Evolutionary conservation across 2,888 invertebrate genomes (phyloP), one percentile per base, ranked within the genome.

Genomic region (Eupithecia exiguata): DNA sequence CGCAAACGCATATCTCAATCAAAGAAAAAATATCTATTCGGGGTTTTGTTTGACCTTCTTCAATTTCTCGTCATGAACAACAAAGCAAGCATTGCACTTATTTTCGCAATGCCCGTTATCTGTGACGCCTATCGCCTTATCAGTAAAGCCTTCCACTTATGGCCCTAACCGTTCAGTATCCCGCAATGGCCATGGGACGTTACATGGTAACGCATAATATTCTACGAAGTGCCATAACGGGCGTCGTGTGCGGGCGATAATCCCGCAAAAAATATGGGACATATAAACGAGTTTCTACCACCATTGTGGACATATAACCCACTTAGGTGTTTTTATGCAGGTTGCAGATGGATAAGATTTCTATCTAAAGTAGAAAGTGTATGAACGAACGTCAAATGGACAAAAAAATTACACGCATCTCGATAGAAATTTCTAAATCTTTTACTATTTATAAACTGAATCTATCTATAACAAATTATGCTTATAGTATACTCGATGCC

Each of bases 191-290:
- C 75, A 76, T 79, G 79, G 75, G 76, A 77, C 71, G 76, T 77
- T 74, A 75, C 75, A 74, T 68, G 75, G 71, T 74, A 76, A 74
- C 2, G 30, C 4, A 73, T 77, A 77, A 73, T 65, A 72, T 70
- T 69, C 70, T 40, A 61, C 30, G 69, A 74, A 75, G 76, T 77
- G 71, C 71, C 75, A 70, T 82, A 82, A 79, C 70, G 78, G 73
- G 77, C 82, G 53, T 78, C 86, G 84, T 87, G 87, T 86, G 87
- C 72, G 86, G 86, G 75, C 77, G 86, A 84, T 83, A 84, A 84
- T 84, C 81, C 76, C n/a, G 79, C 81, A 84, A 83, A 86, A 85
- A 86, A 77, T 75, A 76, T 76, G 63, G 72, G 67, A 79, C 80
- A 83, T 79, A 77, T 79, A 77, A 66, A 72, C 77, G 43, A 68